phyloP scores from a whole-genome alignment of 2,888 invertebrate species.

The Peribatodes rhomboidaria region DNA sequence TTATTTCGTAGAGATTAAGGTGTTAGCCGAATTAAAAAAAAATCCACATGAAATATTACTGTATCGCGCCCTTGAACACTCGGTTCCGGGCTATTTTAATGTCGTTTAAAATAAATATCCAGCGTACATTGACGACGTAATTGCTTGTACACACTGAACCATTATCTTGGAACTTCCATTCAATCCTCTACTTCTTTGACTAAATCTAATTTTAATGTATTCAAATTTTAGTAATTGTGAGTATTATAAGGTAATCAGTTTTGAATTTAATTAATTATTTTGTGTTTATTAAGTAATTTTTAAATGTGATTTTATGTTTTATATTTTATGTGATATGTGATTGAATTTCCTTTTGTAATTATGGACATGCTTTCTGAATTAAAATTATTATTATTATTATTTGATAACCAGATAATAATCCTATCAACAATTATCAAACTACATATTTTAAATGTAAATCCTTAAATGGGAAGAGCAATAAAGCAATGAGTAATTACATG shows the following conservation, averaged over 20 bases:
- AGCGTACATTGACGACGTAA: slow-evolving; percentile 62
- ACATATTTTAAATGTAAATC: not conserved
- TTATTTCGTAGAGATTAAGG: slow-evolving; percentile 64
- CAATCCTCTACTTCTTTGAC: too few relatives aligned
- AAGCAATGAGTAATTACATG: slow-evolving; percentile 26
- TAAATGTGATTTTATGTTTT: too few relatives aligned
- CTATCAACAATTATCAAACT: not conserved
- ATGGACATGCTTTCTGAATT: too few relatives aligned
- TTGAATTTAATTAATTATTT: too few relatives aligned
- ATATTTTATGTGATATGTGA: too few relatives aligned
- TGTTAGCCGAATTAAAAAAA: slow-evolving; percentile 62
- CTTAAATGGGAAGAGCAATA: slow-evolving; percentile 10
- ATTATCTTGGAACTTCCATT: slow-evolving; percentile 60
- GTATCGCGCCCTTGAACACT: slow-evolving; percentile 70
- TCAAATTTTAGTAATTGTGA: too few relatives aligned
- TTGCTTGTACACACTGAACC: slow-evolving; percentile 59
- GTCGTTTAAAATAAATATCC: slow-evolving; percentile 76
- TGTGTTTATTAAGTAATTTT: too few relatives aligned
- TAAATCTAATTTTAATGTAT: too few relatives aligned
- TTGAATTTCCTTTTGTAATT: too few relatives aligned
- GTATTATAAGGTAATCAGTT: too few relatives aligned
- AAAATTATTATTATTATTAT: not conserved
- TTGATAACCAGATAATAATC: slow-evolving; percentile 5
- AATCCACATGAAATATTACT: slow-evolving; percentile 71
- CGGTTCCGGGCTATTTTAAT: slow-evolving; percentile 81